These are phyloP conservation scores for Orchestia grillus DNA, from an alignment of 1,140 invertebrate genomes.

Conservation along the genomic window DNA sequence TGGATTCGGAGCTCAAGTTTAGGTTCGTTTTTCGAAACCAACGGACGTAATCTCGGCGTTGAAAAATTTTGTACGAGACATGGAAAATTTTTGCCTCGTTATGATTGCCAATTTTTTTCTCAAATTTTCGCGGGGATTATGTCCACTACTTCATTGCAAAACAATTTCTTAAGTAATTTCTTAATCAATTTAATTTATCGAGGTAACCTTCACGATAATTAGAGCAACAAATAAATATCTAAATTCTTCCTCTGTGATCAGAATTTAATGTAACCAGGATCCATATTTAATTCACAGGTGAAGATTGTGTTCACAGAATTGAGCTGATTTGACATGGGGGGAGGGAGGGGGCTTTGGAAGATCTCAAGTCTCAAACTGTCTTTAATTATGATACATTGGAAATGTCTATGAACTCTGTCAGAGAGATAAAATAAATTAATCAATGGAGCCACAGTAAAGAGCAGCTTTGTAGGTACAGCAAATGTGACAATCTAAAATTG, in stretches of 20 bases:
- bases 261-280: not conserved
- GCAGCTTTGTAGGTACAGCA: slow-evolving; percentile 19
- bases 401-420: not conserved
- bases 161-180: not conserved
- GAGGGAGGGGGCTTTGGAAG: too few relatives aligned
- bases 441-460: not conserved
- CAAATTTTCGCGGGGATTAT: too few relatives aligned
- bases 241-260: not conserved
- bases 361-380: not conserved
- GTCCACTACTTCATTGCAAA: too few relatives aligned
- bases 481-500: slow-evolving; percentile 47
- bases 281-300: not conserved
- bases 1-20: too few relatives aligned
- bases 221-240: not conserved
- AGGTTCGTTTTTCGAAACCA: too few relatives aligned
- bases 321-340: not conserved
- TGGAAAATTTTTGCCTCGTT: too few relatives aligned
- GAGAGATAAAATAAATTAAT: not conserved
- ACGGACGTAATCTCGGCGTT: too few relatives aligned
- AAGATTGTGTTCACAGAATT: not conserved
- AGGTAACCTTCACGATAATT: not conserved
- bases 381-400: not conserved
- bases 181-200: not conserved
- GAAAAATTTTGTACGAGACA: too few relatives aligned
- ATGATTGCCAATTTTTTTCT: too few relatives aligned